Evolutionary conservation across 2,113 vertebrate genomes (phyloP).

Genomic region (Indri indri): DNA sequence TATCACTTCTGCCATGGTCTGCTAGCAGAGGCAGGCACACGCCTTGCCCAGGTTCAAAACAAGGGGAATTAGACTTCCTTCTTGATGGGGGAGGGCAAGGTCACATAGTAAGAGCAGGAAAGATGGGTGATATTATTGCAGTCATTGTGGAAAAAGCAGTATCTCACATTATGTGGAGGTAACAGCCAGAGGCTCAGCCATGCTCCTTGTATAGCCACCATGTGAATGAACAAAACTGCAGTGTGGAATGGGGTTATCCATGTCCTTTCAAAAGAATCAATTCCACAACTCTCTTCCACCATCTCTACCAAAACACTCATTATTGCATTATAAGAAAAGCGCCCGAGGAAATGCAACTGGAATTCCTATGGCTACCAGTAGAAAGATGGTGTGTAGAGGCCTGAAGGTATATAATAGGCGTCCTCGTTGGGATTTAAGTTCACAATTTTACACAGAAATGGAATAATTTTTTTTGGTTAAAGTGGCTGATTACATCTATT

Average conservation of each 20-base stretch:
- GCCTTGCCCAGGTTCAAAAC: background rate
- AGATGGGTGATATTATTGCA: background rate
- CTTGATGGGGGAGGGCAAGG: background rate
- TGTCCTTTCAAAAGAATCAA: background rate
- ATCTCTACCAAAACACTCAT: background rate
- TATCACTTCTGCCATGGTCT: background rate
- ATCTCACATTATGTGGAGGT: background rate
- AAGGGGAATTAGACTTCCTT: background rate
- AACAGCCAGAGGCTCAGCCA: background rate
- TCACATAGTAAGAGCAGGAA: background rate
- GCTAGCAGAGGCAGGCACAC: background rate
- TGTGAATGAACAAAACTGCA: background rate
- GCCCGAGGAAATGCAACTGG: background rate
- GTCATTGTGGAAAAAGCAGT: background rate
- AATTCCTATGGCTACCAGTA: background rate
- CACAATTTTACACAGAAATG: background rate
- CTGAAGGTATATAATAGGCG: background rate
- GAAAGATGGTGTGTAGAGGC: background rate
- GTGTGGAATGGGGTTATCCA: background rate
- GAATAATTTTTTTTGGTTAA: slow-evolving; percentile 8
- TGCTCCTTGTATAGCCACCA: background rate
- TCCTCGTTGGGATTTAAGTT: background rate
- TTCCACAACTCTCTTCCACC: background rate
- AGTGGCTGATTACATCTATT: background rate
- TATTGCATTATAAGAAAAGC: background rate